Evolutionary conservation across 2,113 vertebrate genomes (phyloP), one percentile per base, ranked within the genome.

Genomic region (Grammomys surdaster): DNA sequence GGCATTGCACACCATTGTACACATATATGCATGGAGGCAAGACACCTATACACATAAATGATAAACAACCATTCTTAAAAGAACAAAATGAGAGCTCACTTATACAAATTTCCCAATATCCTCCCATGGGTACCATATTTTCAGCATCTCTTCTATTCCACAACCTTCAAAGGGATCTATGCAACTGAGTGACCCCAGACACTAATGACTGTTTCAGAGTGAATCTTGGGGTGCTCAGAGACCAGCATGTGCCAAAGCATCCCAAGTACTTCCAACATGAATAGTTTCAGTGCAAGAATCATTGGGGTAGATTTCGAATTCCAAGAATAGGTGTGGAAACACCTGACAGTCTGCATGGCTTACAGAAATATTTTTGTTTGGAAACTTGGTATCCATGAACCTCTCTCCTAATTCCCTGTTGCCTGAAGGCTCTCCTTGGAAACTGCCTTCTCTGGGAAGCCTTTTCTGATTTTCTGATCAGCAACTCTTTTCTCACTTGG

Each of bases 341-440:
- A 40, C 0, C 0, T 43, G 20, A 46, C 10, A n/a, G 54, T 48
- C 46, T 24, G 0, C 20, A 12, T 7, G 33, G 4, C 67, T 93
- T 19, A 9, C 65, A 86, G 26, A 26, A 78, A 20, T 26, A 12
- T 67, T 16, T 56, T 65, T 67, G 20, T 48, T 69, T 82, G 65
- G 19, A 91, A 77, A 82, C 40, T 1, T 78, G 10, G 31, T 33
- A 33, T 63, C 54, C 11, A 26, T 3, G 1, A 60, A 63, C 8
- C 11, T 33, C 1, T 78, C 36, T 87, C 31, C 48, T 88, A 48
- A 90, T 70, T 77, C 8, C 75, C 56, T 7, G 40, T 77, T 7
- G 3, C 28, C 33, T 7, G 3, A 56, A 89, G 86, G 20, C 20
- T 88, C n/a, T 76, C 31, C 19, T 75, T 75, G 60, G 72, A 80